phyloP scores from a whole-genome alignment of 2,888 invertebrate genomes.

The Muschampia plurimacula region DNA sequence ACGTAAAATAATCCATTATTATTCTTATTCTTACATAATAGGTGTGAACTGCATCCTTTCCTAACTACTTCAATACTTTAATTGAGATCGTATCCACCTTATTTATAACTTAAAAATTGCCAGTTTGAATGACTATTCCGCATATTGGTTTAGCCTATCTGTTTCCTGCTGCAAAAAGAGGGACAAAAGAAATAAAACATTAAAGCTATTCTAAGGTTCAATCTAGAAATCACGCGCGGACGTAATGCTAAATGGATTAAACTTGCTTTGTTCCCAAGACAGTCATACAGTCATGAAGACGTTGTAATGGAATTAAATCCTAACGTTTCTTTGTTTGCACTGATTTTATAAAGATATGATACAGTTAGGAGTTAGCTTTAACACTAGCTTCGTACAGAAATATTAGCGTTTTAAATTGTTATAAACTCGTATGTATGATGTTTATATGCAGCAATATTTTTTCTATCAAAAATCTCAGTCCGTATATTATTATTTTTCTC shows the following conservation, averaged over 20 bases:
- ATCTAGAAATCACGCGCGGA: constrained; percentile 37
- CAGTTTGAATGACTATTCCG: constrained; percentile 5
- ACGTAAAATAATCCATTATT: too few species aligned
- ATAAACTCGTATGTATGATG: neutral
- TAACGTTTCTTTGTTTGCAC: constrained; percentile 23
- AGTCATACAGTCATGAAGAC: constrained; percentile 47
- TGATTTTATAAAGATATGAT: constrained; percentile 48
- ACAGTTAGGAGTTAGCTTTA: constrained; percentile 12
- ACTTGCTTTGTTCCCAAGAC: constrained; percentile 58
- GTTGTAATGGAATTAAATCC: constrained; percentile 63
- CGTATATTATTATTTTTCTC: too few species aligned
- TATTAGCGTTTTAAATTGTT: neutral
- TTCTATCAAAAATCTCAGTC: too few species aligned
- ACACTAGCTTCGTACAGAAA: neutral
- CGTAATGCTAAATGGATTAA: constrained; percentile 53
- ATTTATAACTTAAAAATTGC: constrained; percentile 12
- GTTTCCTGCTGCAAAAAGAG: neutral
- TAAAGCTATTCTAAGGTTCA: constrained; percentile 52
- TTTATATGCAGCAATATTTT: neutral
- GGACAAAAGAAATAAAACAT: constrained; percentile 30
- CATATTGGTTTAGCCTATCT: constrained; percentile 18
- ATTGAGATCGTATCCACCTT: constrained; percentile 1
- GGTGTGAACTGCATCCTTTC: neutral
- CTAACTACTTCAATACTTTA: neutral
- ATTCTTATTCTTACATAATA: neutral